Evolutionary conservation across 2,113 vertebrate genomes (phyloP).

Genomic region (Nycticorax nycticorax): DNA sequence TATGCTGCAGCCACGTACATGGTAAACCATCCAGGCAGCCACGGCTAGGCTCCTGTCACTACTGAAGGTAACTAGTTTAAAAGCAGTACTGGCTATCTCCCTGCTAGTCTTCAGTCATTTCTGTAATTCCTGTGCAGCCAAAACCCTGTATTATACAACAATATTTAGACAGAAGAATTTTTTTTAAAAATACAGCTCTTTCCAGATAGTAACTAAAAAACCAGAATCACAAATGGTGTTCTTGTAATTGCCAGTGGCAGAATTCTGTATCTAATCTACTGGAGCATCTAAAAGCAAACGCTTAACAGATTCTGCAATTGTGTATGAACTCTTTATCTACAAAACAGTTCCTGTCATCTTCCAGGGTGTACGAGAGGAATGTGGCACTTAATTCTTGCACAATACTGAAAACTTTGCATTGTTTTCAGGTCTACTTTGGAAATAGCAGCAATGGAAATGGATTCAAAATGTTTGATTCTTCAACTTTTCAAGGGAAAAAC

Average conservation of each 20-base stretch:
- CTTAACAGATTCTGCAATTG: neutral
- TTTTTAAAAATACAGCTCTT: neutral
- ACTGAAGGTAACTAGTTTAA: neutral
- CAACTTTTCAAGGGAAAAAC: conserved; percentile 79
- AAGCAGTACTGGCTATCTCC: neutral
- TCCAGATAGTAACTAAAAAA: neutral
- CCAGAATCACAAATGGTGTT: neutral
- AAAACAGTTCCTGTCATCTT: neutral
- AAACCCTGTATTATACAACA: neutral
- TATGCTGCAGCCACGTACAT: neutral
- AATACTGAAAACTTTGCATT: neutral
- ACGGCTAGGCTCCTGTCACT: neutral
- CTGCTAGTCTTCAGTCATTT: neutral
- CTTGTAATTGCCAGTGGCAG: neutral
- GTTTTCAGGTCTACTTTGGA: conserved; percentile 82
- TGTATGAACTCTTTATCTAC: neutral
- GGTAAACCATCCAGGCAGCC: neutral
- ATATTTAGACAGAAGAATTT: neutral
- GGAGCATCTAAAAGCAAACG: neutral
- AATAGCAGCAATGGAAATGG: conserved; percentile 63
- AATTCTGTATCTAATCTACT: neutral
- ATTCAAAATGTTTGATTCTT: conserved; percentile 94
- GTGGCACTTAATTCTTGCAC: neutral
- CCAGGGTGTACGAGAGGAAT: neutral
- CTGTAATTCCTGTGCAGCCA: neutral